Evolutionary conservation across 2,113 vertebrate species (phyloP).

Genomic region (Pardalotus punctatus): DNA sequence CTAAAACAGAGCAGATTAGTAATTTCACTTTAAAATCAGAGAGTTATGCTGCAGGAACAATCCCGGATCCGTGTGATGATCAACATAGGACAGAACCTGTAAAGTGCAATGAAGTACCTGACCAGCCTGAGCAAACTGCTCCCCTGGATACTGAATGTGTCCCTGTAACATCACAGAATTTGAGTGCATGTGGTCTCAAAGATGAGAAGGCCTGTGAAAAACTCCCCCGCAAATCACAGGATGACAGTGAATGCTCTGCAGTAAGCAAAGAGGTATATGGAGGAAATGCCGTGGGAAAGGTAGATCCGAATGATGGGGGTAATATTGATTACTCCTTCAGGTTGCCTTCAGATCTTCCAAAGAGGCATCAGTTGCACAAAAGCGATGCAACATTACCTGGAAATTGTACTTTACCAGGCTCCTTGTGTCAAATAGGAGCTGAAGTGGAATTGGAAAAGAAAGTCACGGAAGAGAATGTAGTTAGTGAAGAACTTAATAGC

Average conservation of each 20-base stretch:
- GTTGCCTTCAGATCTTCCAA: conserved; percentile 3
- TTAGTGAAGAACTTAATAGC: not conserved
- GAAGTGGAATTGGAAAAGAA: not conserved
- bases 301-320: not conserved
- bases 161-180: conserved; percentile 12
- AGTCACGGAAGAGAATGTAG: not conserved
- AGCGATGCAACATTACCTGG: not conserved
- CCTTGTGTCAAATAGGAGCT: not conserved
- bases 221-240: not conserved
- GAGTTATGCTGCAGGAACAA: not conserved
- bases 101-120: not conserved
- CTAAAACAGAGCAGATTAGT: conserved; percentile 30
- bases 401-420: conserved; percentile 3
- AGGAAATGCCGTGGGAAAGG: not conserved
- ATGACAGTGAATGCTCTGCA: not conserved
- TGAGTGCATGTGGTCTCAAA: not conserved
- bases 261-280: not conserved
- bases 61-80: not conserved
- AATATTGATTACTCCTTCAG: not conserved
- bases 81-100: not conserved
- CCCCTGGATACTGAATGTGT: not conserved
- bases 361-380: conserved; percentile 5
- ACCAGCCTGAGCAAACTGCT: conserved; percentile 9
- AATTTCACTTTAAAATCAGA: conserved; percentile 20
- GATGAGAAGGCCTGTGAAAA: conserved; percentile 3